phyloP scores from a whole-genome alignment of 2,113 vertebrate genomes.

The Riparia riparia region DNA sequence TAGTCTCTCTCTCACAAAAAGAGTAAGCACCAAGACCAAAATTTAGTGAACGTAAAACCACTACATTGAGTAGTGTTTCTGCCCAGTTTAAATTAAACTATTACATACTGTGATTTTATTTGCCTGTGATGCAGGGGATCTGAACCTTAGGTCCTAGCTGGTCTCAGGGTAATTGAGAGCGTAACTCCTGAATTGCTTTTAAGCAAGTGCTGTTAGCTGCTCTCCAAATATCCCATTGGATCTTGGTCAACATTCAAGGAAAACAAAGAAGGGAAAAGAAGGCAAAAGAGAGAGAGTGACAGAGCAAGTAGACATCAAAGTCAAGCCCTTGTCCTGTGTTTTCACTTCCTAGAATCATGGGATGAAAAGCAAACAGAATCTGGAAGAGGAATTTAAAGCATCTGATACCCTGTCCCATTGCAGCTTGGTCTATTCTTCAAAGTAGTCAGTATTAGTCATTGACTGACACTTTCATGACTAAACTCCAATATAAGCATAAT shows the following conservation, averaged over 20 bases:
- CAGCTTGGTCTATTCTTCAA: not conserved
- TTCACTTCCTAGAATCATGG: not conserved
- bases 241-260: not conserved
- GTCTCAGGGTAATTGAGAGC: not conserved
- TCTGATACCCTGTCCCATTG: not conserved
- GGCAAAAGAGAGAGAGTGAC: not conserved
- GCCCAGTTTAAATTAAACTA: too few species aligned
- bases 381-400: not conserved
- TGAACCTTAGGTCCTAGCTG: not conserved
- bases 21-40: too few species aligned
- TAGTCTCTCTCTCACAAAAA: too few species aligned
- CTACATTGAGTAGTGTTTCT: too few species aligned
- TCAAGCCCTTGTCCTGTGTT: not conserved
- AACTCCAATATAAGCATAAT: slow-evolving; percentile 11
- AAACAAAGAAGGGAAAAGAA: not conserved
- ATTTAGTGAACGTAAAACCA: too few species aligned
- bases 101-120: not conserved
- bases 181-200: not conserved
- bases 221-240: not conserved
- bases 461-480: slow-evolving; percentile 5
- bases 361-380: not conserved
- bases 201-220: not conserved
- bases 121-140: not conserved
- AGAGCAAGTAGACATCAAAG: not conserved
- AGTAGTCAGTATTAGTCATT: not conserved